Percentiles rank a stretch among this genome's conserved stretches.
Conservation (phyloP, 2,113 vertebrate species). For the Aldabrachelys gigantea region DNA sequence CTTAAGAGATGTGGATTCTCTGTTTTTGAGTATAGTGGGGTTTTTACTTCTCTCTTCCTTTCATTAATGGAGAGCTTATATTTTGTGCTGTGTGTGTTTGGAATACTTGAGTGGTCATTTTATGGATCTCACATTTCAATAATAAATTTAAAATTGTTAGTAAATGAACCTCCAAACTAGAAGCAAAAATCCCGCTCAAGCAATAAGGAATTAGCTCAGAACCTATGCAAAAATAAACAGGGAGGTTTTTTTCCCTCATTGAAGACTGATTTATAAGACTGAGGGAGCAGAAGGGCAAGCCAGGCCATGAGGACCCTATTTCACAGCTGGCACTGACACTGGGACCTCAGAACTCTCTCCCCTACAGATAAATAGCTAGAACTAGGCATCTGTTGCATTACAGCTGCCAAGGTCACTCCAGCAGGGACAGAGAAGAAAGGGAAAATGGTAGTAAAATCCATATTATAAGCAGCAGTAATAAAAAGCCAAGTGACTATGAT, state of each 20-base stretch:
- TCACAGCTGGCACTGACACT: constrained; percentile 52
- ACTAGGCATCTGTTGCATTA: constrained; percentile 54
- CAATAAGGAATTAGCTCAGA: constrained; percentile 1
- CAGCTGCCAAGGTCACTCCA: constrained; percentile 66
- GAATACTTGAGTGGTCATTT: not conserved
- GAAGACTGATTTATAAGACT: not conserved
- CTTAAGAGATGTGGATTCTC: constrained; percentile 8
- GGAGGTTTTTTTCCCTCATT: not conserved
- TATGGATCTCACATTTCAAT: not conserved
- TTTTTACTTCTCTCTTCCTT: not conserved
- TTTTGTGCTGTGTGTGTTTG: not conserved
- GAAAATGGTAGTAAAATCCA: not conserved
- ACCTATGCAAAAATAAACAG: constrained; percentile 2
- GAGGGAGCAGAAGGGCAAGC: not conserved
- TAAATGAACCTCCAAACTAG: not conserved
- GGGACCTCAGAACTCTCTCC: constrained; percentile 50
- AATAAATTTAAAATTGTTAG: not conserved
- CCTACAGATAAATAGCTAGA: constrained; percentile 45
- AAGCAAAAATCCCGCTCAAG: not conserved
- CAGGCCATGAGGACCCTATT: not conserved
- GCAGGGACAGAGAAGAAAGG: constrained; percentile 38
- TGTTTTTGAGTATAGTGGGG: not conserved
- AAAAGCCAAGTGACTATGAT: not conserved
- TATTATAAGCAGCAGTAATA: not conserved
- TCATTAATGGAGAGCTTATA: not conserved